Base-by-base conservation (phyloP, 2,888 invertebrate genomes). In the Tetragonisca angustula region DNA sequence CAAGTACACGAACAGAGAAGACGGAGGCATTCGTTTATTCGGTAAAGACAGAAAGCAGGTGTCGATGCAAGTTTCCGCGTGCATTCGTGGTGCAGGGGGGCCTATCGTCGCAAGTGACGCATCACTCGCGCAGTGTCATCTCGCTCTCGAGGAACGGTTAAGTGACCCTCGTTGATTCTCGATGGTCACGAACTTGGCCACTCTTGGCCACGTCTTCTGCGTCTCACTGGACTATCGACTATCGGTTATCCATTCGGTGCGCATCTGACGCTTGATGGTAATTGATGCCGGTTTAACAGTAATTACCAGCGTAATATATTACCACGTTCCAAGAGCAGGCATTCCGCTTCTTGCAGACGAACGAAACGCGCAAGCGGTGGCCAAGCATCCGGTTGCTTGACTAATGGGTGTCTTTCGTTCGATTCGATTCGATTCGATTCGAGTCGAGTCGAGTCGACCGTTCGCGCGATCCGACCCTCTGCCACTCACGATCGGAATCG, bases 251-350 rank as follows among this genome's bases (percentile, higher is more conserved):
- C 80, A 69, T 52, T 71, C 69, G 36, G 68, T 78, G 56, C 43
- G 82, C 87, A 79, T 71, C 71, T 71, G 69, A 75, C 56, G 72
- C 54, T 77, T 65, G 83, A 86, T 86, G 73, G 84, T 88, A 88
- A 88, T 88, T 83, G 88, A 88, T 76, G 83, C 84, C 59, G 81
- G 76, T 83, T 83, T 85, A 85, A 83, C 83, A 85, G 85, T 85
- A 85, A 85, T 85, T 85, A 85, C 84, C 59, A 36, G 70, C 59
- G 36, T 85, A 85, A 85, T 85, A 75, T 83, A 85, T 85, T 75
- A 77, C 85, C 70, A 43, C 9, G 70, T 50, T 70, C 71, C 64
- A 36, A 71, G 75, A 68, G 67, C 65, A 71, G 71, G 70, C 74
- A 83, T 85, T 75, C 83, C 80, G 71, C 62, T 85, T 77, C 80